A percentile compares a stretch with the other conserved stretches of the same genome.
Evolutionary conservation across 92 coral and sea anemone species (phyloP).

Genomic region (Ricordea florida): DNA sequence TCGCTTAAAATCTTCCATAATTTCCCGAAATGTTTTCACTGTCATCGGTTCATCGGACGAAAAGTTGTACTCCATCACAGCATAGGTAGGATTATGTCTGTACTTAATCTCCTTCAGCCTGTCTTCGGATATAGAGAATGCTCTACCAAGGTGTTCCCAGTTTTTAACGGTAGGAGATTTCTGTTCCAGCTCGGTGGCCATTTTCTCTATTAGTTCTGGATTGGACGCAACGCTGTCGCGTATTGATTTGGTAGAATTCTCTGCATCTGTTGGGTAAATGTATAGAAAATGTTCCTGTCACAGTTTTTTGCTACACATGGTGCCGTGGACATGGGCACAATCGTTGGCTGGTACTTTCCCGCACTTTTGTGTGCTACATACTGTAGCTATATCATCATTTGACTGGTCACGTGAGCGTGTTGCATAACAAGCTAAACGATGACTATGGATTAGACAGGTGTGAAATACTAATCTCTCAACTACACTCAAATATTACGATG

Average conservation of each 20-base stretch:
- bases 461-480: too few species aligned
- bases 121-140: constrained; percentile 10
- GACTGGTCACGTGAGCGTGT: too few species aligned
- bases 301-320: too few species aligned
- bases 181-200: constrained; percentile 40
- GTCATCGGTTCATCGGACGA: constrained; percentile 16
- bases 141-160: constrained; percentile 57
- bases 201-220: background rate
- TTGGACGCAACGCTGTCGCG: background rate
- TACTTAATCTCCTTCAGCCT: constrained; percentile 23
- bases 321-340: too few species aligned
- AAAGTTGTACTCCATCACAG: constrained; percentile 30
- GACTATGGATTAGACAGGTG: too few species aligned
- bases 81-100: constrained; percentile 52
- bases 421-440: too few species aligned
- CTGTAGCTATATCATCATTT: too few species aligned
- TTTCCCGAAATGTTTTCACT: background rate
- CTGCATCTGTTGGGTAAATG: constrained; percentile 34
- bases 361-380: too few species aligned
- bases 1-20: constrained; percentile 13
- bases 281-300: too few species aligned
- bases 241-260: background rate
- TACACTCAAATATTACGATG: too few species aligned
- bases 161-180: constrained; percentile 14
- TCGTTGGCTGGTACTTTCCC: too few species aligned